Evolutionary conservation across 1,140 invertebrate genomes (phyloP), one percentile per base, ranked within the genome.

Genomic region (Paraescarpia echinospica): DNA sequence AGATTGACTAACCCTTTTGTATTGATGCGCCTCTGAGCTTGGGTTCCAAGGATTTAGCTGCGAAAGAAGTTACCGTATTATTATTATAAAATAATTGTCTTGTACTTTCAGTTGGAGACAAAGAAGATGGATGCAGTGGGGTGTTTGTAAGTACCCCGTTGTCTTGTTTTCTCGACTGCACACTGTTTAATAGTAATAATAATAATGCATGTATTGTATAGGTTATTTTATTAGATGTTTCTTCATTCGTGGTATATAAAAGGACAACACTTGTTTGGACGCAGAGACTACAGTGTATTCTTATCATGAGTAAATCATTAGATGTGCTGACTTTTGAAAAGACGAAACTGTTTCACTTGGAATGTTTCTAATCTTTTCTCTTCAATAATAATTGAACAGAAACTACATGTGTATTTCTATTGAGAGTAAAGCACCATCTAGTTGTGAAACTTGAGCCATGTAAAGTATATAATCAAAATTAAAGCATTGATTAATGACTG

Each of bases 101-200:
- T 77, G 22, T 77, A 4, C 59, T 95, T 96, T 88, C 94, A 97
- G 96, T 97, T 94, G 96, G 96, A 48, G 95, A 95, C 94, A 95
- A 96, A 92, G 94, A 96, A 91, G 95, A 93, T 92, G 96, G 97
- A 8, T 97, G 97, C 94, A 97, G 96, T 95, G 96, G 95, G 91
- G 96, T 97, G 94, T 97, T 97, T 96, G 96, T 96, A 94, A 96
- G 96, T 95, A 92, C 51, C 33, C 48, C n/a, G 18, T 91, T 77
- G 59, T 77, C 12, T 77, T 77, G 27, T 18, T 8, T 8, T 51
- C 18, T 8, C 48, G 8, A 51, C 18, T 51, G 48, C 27, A 77
- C 0, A 18, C 59, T 0, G 2, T 14, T 77, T 27, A 77, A 77
- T 77, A 77, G 2, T 22, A 22, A 77, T 77, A 18, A 12, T 27